These are phyloP conservation scores for Porites australiensis DNA, from an alignment of 64 coral and sea anemone species.

Conservation along the genomic window DNA sequence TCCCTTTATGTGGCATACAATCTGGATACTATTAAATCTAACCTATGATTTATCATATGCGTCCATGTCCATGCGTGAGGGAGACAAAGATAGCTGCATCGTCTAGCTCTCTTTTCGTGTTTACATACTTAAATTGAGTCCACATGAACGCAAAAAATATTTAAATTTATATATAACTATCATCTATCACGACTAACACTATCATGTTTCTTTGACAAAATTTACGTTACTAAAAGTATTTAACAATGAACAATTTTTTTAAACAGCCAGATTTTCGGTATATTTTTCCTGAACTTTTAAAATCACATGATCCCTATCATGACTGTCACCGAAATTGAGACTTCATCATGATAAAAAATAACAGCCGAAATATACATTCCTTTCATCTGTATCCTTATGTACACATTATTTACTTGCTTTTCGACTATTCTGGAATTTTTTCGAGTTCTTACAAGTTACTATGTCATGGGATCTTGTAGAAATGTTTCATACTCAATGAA, in stretches of 20 bases:
- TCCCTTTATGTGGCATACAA: no score
- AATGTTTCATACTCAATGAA: conserved; percentile 1
- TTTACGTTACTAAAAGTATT: conserved; percentile 4
- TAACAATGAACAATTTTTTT: background rate
- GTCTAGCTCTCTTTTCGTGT: background rate
- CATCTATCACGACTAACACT: conserved; percentile 4
- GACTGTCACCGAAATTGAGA: conserved; percentile 6
- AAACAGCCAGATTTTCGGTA: background rate
- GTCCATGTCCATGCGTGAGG: no score
- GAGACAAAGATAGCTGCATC: background rate
- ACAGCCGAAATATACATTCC: background rate
- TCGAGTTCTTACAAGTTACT: background rate
- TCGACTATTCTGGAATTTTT: background rate
- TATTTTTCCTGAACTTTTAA: background rate
- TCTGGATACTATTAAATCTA: no score
- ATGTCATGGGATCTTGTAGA: conserved; percentile 1
- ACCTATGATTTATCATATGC: no score
- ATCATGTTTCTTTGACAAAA: conserved; percentile 7
- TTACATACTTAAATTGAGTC: background rate
- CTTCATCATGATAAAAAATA: conserved; percentile 14
- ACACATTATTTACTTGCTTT: background rate
- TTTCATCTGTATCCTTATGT: background rate
- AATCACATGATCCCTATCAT: conserved; percentile 13
- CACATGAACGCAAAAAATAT: conserved; percentile 9
- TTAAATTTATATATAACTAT: conserved; percentile 4